Percentiles rank a stretch among this genome's conserved stretches.
These are phyloP conservation scores for Ectemnius continuus DNA, from an alignment of 2,888 invertebrate species.

Conservation along the genomic window DNA sequence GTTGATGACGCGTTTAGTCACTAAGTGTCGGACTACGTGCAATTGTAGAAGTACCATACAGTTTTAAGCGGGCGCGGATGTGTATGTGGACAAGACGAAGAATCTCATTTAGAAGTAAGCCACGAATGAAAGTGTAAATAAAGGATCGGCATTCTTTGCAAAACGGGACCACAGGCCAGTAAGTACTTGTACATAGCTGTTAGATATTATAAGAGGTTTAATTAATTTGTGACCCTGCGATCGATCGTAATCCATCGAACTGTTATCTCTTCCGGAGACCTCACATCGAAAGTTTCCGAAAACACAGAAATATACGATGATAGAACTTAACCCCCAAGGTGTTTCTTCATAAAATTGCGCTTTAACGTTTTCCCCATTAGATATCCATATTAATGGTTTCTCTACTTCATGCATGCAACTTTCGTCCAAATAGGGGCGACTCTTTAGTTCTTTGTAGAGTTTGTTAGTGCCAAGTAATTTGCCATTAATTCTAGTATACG, in stretches of 20 bases:
- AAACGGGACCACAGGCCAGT: constrained; percentile 70
- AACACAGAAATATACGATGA: constrained; percentile 28
- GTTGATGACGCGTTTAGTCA: constrained; percentile 30
- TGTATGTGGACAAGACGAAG: constrained; percentile 15
- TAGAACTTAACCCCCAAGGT: constrained; percentile 19
- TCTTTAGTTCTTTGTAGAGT: not conserved
- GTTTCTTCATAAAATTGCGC: constrained; percentile 21
- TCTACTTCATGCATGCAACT: too few species aligned
- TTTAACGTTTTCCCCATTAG: too few species aligned
- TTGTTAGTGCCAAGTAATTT: not conserved
- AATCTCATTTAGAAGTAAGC: constrained; percentile 34
- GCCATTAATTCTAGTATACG: too few species aligned
- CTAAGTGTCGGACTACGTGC: constrained; percentile 40
- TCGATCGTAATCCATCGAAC: not conserved
- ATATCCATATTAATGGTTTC: too few species aligned
- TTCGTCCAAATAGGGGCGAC: too few species aligned
- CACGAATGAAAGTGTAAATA: constrained; percentile 52
- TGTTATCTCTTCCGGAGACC: not conserved
- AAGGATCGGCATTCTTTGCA: constrained; percentile 46
- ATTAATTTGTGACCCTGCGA: constrained; percentile 21
- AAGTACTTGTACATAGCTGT: constrained; percentile 61
- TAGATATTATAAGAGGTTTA: constrained; percentile 31
- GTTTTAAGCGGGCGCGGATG: constrained; percentile 9
- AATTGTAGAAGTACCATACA: constrained; percentile 37
- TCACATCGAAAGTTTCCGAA: not conserved